Evolutionary conservation across 2,888 invertebrate species (phyloP), one percentile per base, ranked within the genome.

Genomic region (Meteorus cinctellus): DNA sequence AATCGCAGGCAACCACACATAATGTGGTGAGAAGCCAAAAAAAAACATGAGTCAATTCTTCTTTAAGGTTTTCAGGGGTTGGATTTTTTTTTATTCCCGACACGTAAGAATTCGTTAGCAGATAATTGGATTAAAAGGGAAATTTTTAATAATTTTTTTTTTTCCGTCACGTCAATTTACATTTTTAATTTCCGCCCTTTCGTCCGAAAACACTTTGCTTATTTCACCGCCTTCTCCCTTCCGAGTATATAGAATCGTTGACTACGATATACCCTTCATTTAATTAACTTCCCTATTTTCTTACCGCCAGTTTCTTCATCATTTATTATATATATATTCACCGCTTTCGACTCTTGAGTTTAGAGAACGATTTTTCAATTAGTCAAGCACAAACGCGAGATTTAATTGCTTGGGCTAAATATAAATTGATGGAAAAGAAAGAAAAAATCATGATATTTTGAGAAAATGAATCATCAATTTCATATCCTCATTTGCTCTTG

Each of bases 221-320:
- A n/a, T 55, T 55, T 8, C 55, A 19, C n/a, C 24, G n/a, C 55
- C 55, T 74, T 60, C 74, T 36, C 62, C 70, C 31, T 72, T 5
- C 10, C 62, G 31, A 41, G 51, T 41, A 41, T 41, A 41, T 41
- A 41, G 12, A 41, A 41, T 12, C 6, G 8, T 19, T 24, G 2
- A 71, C 67, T 70, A 74, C 63, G 65, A 65, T 73, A 45, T 78
- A 59, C 67, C 69, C 66, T 72, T 81, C 80, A 78, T 86, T 85
- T 86, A 86, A 86, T 86, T 86, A 86, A 86, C 86, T 86, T 82
- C 81, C 81, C 74, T 83, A 84, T 83, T 83, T 84, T 84, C 84
- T 69, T 77, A 62, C 74, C 67, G 73, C 71, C 62, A 70, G 65
- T 75, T 63, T 60, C 68, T 78, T 74, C 68, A 59, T 63, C 72